Evolutionary conservation across 2,113 vertebrate genomes (phyloP).

Genomic region (Mus pahari): DNA sequence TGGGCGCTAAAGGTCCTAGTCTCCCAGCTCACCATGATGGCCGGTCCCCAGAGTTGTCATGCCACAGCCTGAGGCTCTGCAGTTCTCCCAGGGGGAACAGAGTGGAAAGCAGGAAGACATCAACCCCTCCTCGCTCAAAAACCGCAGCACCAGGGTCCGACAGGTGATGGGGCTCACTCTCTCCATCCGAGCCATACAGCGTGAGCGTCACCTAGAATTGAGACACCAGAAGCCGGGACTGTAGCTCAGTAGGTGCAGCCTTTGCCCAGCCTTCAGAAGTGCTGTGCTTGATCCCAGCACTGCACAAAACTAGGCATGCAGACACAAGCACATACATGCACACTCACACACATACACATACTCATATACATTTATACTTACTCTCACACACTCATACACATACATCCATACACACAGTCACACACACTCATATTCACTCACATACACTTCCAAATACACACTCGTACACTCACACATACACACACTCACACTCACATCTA

Average conservation of each 20-base stretch:
- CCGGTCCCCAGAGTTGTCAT: constrained; percentile 93
- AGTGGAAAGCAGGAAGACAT: constrained; percentile 94
- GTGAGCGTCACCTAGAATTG: constrained; percentile 92
- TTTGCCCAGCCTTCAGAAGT: neutral
- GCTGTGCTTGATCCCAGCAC: neutral
- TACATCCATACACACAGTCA: neutral
- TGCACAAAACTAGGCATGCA: neutral
- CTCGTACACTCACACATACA: neutral
- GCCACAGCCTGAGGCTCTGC: constrained; percentile 93
- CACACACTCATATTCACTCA: neutral
- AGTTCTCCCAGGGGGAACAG: constrained; percentile 95
- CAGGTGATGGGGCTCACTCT: constrained; percentile 95
- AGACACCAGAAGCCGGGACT: constrained; percentile 3
- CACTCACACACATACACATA: neutral
- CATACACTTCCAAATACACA: neutral
- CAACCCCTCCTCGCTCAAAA: constrained; percentile 94
- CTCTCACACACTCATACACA: neutral
- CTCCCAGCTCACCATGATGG: constrained; percentile 90
- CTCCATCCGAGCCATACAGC: constrained; percentile 91
- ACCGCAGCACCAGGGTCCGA: constrained; percentile 88
- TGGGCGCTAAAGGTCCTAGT: neutral
- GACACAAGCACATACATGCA: neutral
- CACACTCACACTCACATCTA: neutral
- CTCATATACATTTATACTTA: neutral
- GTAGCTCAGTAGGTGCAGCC: too few species aligned